These are phyloP conservation scores for Hystrix brachyura DNA, from an alignment of 2,113 vertebrate genomes.

Conservation along the genomic window DNA sequence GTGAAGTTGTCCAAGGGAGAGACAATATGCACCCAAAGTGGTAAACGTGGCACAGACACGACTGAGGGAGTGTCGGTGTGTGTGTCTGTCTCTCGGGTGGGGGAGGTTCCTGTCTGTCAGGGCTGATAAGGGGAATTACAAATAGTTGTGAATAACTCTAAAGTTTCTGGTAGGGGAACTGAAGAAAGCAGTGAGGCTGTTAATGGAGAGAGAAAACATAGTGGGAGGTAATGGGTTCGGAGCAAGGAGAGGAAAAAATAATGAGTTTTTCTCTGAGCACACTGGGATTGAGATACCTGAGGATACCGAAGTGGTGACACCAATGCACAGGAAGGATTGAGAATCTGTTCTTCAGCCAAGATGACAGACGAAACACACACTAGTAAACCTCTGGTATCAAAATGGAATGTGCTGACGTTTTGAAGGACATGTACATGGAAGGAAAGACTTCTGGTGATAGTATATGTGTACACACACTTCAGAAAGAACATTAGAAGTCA, in stretches of 20 bases:
- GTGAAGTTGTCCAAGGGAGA: neutral
- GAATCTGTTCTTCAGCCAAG: neutral
- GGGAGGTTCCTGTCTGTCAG: too few relatives aligned
- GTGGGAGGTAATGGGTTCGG: neutral
- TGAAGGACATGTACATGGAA: neutral
- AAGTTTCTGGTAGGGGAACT: neutral
- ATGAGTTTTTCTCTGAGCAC: neutral
- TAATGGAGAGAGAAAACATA: neutral
- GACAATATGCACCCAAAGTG: neutral
- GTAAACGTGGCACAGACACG: neutral
- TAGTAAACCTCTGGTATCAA: neutral
- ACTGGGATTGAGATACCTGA: neutral
- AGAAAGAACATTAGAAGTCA: neutral
- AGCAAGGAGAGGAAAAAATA: neutral
- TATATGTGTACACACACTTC: neutral
- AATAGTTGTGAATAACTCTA: neutral
- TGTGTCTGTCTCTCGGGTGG: neutral
- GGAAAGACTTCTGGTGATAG: neutral
- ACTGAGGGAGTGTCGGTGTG: too few relatives aligned
- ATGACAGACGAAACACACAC: neutral
- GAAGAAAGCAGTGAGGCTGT: neutral
- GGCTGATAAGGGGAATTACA: neutral
- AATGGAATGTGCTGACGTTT: neutral
- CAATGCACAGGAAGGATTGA: neutral
- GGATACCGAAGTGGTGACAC: neutral